Conservation (phyloP, 2,888 invertebrate species). For the Reticulitermes lucifugus region DNA sequence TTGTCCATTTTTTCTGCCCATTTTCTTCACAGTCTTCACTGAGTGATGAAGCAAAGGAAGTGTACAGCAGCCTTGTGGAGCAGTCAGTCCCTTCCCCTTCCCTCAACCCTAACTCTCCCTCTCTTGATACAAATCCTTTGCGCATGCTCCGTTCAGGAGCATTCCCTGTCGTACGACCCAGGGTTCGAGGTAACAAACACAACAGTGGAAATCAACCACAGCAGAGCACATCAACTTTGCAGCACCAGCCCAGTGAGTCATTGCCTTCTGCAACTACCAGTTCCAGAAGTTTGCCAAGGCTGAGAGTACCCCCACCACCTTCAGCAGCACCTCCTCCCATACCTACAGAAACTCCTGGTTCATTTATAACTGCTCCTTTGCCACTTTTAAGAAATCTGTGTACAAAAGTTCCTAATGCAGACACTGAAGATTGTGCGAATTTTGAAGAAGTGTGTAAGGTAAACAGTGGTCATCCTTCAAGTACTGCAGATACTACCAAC, state of each 20-base stretch:
- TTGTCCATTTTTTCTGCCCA: slow-evolving; percentile 54
- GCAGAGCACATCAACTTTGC: slow-evolving; percentile 48
- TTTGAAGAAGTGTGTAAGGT: not conserved
- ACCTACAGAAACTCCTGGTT: slow-evolving; percentile 49
- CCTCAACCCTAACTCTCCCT: slow-evolving; percentile 50
- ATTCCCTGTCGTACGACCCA: slow-evolving; percentile 69
- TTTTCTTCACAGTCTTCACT: slow-evolving; percentile 75
- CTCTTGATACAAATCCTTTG: slow-evolving; percentile 69
- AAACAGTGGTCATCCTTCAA: not conserved
- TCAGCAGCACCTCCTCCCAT: slow-evolving; percentile 56
- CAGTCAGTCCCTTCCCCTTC: slow-evolving; percentile 64
- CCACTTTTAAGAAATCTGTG: not conserved
- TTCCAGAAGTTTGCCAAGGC: slow-evolving; percentile 39
- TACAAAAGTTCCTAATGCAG: not conserved
- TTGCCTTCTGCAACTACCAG: slow-evolving; percentile 22
- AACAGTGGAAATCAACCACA: slow-evolving; percentile 51
- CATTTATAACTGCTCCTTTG: not conserved
- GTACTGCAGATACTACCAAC: not conserved
- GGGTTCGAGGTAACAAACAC: slow-evolving; percentile 67
- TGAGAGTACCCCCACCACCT: slow-evolving; percentile 58
- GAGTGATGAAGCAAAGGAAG: slow-evolving; percentile 90
- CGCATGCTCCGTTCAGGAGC: slow-evolving; percentile 72
- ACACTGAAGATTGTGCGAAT: not conserved
- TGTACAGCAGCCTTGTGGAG: slow-evolving; percentile 93
- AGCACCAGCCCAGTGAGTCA: not conserved